Conservation (phyloP, 2,113 vertebrate genomes). For the Epinephelus lanceolatus region DNA sequence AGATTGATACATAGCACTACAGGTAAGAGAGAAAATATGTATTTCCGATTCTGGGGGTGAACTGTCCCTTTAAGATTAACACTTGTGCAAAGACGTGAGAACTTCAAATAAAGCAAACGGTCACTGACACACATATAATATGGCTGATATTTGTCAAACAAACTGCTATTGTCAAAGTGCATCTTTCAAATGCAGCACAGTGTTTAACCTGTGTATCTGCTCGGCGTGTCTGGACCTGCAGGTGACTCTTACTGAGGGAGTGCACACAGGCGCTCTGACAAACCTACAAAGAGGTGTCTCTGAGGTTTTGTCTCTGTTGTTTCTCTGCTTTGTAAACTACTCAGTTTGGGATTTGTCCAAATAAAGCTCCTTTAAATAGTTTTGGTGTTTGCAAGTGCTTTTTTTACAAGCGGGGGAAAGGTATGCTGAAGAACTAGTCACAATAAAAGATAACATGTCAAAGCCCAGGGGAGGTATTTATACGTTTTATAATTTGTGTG, state of each 20-base stretch:
- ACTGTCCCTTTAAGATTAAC: background rate
- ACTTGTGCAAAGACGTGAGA: background rate
- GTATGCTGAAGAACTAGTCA: background rate
- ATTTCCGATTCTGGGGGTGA: too few relatives aligned
- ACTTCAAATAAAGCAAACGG: background rate
- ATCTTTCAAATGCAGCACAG: constrained; percentile 22
- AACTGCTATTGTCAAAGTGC: constrained; percentile 5
- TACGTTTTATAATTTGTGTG: constrained; percentile 11
- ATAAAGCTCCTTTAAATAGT: background rate
- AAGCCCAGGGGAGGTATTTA: constrained; percentile 12
- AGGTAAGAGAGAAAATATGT: too few relatives aligned
- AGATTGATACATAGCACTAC: too few relatives aligned
- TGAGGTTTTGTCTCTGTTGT: background rate
- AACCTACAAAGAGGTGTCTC: background rate
- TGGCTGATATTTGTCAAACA: background rate
- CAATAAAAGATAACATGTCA: constrained; percentile 6
- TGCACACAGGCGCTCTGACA: background rate
- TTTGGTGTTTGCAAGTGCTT: constrained; percentile 5
- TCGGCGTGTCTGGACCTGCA: constrained; percentile 58
- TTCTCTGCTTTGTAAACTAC: background rate
- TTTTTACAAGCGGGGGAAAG: background rate
- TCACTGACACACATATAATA: background rate
- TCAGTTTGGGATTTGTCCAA: constrained; percentile 10
- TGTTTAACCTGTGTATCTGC: constrained; percentile 37
- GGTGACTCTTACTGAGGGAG: constrained; percentile 21